phyloP scores from a whole-genome alignment of 1,140 invertebrate genomes.

The Coelopa frigida region DNA sequence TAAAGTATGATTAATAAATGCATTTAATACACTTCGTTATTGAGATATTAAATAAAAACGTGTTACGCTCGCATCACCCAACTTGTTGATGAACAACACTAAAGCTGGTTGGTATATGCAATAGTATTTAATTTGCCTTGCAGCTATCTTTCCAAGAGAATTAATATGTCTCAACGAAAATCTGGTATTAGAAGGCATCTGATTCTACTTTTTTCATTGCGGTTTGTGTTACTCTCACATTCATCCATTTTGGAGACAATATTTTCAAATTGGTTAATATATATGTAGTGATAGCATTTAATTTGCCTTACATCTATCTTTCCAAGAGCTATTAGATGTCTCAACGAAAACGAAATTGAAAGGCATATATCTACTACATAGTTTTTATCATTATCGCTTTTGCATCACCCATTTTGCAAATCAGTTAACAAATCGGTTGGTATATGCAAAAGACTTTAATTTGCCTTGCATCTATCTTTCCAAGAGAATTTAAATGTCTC shows the following conservation, averaged over 20 bases:
- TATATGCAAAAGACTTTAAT: constrained; percentile 20
- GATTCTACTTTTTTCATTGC: too few species aligned
- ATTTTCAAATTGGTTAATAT: too few species aligned
- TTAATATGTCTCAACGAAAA: constrained; percentile 2
- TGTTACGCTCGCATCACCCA: too few species aligned
- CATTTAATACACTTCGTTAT: too few species aligned
- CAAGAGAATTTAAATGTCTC: constrained; percentile 17
- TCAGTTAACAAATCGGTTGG: constrained; percentile 10
- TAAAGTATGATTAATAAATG: constrained; percentile 8
- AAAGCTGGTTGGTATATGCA: neutral
- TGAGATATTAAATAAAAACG: too few species aligned
- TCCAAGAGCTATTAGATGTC: too few species aligned
- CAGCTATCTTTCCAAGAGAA: constrained; percentile 5
- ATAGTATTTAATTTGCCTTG: neutral
- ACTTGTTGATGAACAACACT: neutral
- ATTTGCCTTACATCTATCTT: too few species aligned
- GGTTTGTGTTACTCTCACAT: too few species aligned
- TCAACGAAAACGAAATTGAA: too few species aligned
- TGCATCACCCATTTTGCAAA: constrained; percentile 15
- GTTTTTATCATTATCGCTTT: neutral
- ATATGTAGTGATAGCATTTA: too few species aligned
- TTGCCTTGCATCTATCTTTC: constrained; percentile 37
- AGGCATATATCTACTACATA: neutral
- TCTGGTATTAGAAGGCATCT: constrained; percentile 7
- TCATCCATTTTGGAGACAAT: too few species aligned